phyloP scores from a whole-genome alignment of 2,113 vertebrate genomes.

The Vombatus ursinus region DNA sequence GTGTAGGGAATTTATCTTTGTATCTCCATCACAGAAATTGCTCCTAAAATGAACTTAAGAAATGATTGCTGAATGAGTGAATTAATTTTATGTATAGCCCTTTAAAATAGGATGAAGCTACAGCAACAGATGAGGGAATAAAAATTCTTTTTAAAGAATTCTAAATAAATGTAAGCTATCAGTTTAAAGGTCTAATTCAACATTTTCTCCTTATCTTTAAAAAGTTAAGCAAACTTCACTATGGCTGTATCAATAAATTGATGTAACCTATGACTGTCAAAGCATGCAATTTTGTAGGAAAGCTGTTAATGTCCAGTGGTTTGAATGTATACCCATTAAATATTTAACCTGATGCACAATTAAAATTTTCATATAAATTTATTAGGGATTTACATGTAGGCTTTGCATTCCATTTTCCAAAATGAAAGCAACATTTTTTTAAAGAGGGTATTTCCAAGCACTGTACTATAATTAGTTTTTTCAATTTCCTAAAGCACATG shows the following conservation, averaged over 20 bases:
- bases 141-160: neutral
- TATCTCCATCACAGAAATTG: neutral
- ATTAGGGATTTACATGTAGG: conserved; percentile 30
- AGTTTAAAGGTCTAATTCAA: neutral
- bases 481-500: neutral
- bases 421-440: conserved; percentile 64
- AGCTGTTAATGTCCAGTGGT: conserved; percentile 16
- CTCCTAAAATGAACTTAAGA: neutral
- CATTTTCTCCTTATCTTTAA: conserved; percentile 2
- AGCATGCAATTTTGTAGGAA: conserved; percentile 25
- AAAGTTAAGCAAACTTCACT: conserved; percentile 2
- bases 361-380: conserved; percentile 32
- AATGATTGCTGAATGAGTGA: neutral
- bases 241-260: neutral
- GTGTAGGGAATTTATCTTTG: neutral
- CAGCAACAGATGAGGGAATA: neutral
- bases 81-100: neutral
- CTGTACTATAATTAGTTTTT: conserved; percentile 59
- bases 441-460: conserved; percentile 47
- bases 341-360: conserved; percentile 32
- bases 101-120: neutral
- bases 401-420: conserved; percentile 54
- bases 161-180: neutral
- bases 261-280: conserved; percentile 1
- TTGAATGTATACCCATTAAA: conserved; percentile 22